Conservation (phyloP, 2,113 vertebrate genomes). For the Prunella fulvescens region DNA sequence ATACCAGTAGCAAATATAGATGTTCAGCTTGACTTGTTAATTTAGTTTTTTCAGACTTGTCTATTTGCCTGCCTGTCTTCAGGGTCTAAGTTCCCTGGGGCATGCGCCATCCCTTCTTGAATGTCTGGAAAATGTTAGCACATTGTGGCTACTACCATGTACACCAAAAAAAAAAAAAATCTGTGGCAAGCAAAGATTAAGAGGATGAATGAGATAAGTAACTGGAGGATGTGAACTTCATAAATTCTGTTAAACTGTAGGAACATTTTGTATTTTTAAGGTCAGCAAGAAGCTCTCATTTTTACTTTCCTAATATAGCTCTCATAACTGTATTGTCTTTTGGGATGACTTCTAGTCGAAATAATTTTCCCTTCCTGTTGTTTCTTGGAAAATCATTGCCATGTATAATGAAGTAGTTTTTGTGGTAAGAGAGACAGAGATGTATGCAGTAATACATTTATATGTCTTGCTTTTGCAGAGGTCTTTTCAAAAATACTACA, state of each 20-base stretch:
- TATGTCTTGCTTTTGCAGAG: neutral
- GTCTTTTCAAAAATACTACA: neutral
- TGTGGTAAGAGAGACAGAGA: neutral
- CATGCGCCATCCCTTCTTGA: neutral
- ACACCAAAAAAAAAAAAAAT: neutral
- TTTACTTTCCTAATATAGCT: neutral
- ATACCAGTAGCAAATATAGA: neutral
- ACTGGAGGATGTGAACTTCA: neutral
- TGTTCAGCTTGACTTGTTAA: neutral
- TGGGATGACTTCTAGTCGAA: neutral
- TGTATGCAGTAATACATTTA: neutral
- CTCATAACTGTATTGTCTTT: neutral
- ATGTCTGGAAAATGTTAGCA: neutral
- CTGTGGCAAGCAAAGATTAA: neutral
- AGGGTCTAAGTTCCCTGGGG: neutral
- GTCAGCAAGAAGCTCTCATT: neutral
- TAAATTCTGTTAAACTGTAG: neutral
- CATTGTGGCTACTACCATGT: neutral
- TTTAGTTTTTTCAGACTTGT: neutral
- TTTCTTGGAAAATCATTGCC: neutral
- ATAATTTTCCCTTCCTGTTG: neutral
- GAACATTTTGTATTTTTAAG: neutral
- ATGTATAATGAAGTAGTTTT: neutral
- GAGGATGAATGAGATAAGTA: neutral
- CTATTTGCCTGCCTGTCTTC: neutral